These are phyloP conservation scores for Oostethus manadensis DNA, from an alignment of 2,113 vertebrate genomes.

Conservation along the genomic window DNA sequence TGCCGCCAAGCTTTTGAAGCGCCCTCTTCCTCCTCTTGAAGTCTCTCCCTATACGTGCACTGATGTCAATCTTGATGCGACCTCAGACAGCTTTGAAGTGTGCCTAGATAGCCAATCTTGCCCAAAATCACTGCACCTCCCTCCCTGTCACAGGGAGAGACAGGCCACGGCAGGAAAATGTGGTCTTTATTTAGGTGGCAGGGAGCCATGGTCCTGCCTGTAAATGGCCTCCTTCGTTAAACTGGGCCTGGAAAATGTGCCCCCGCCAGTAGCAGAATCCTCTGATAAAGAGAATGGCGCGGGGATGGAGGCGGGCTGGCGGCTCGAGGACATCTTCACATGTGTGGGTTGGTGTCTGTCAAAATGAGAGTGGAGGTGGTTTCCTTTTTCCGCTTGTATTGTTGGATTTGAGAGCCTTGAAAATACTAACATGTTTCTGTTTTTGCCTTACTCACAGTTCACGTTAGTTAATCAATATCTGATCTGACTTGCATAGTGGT, in stretches of 20 bases:
- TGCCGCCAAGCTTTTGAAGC: slow-evolving; percentile 29
- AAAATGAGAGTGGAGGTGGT: slow-evolving; percentile 56
- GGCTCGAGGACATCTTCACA: slow-evolving; percentile 39
- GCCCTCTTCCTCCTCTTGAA: slow-evolving; percentile 39
- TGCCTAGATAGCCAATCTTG: slow-evolving; percentile 54
- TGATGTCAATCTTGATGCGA: slow-evolving; percentile 64
- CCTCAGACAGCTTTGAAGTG: slow-evolving; percentile 62
- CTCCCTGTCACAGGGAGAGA: slow-evolving; percentile 54
- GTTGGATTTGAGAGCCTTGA: slow-evolving; percentile 27
- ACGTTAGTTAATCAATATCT: too few species aligned
- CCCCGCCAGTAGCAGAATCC: slow-evolving; percentile 44
- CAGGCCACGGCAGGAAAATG: slow-evolving; percentile 61
- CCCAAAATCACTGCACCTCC: slow-evolving; percentile 36
- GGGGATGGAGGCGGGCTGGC: slow-evolving; percentile 48
- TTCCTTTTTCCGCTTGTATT: slow-evolving; percentile 45
- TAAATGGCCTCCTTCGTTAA: slow-evolving; percentile 67
- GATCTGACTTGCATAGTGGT: too few species aligned
- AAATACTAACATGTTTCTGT: slow-evolving; percentile 37
- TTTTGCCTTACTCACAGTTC: slow-evolving; percentile 24
- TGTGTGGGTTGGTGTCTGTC: slow-evolving; percentile 46
- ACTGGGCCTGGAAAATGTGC: slow-evolving; percentile 65
- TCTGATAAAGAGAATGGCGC: slow-evolving; percentile 66
- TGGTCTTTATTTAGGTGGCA: slow-evolving; percentile 69
- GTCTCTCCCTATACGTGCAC: slow-evolving; percentile 33
- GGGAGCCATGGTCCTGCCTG: slow-evolving; percentile 62